Evolutionary conservation across 2,888 invertebrate genomes (phyloP), one percentile per base, ranked within the genome.

Genomic region (Andrena camellia): DNA sequence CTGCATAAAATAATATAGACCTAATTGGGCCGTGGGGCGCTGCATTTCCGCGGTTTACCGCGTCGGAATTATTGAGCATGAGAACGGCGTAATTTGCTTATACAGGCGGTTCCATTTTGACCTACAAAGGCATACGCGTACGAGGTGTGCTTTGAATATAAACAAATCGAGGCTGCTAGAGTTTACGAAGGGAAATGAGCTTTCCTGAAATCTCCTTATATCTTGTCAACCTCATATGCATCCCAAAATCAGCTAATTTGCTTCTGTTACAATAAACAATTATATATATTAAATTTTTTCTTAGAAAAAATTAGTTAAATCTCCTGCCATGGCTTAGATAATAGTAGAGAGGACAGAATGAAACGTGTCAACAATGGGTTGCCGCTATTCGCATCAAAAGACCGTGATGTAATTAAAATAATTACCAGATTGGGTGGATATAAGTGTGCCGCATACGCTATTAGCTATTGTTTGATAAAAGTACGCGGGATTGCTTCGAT

Each of bases 1-100:
- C 66, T 54, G 71, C 60, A 69, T 85, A 76, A 85, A 87, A 87
- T 85, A 83, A 87, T 78, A 73, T 64, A 68, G 78, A 78, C 78
- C 80, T 87, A 87, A 87, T 85, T 87, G 83, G 80, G 71, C 54
- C 59, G 62, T 54, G 74, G 69, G 35, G 29, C 75, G 50, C 31
- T 8, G 73, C 54, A 73, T 79, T 81, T 73, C 73, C 69, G 68
- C 42, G 79, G 71, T 70, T 70, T 59, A 70, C 69, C 69, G 69
- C 42, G 42, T 48, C 60, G 23, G 35, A 73, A 48, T 67, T 73
- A 60, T 48, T 64, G 62, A 70, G 64, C 71, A n/a, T n/a, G 57
- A 7, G 48, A 54, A 64, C 64, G 57, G 31, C 20, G 35, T 26
- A 64, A 71, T 71, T 71, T 71, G 64, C 35, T 50, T 48, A 50